Evolutionary conservation across 2,113 vertebrate genomes (phyloP), one percentile per base, ranked within the genome.

Genomic region (Echinops telfairi): DNA sequence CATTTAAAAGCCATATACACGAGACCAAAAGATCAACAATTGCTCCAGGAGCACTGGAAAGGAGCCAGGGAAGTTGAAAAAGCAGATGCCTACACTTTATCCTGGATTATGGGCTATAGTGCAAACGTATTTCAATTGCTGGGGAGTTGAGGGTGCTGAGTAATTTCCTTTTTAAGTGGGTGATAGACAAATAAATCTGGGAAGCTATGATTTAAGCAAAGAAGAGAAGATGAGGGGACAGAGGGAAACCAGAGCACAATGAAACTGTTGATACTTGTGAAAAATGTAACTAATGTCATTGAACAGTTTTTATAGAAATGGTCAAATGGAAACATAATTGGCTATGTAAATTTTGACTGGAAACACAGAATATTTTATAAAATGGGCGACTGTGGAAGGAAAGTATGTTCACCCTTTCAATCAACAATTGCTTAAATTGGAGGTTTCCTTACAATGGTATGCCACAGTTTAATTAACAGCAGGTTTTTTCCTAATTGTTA

Each of bases 321-420:
- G 9, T 19, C 31, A 33, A 7, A 19, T 19, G 70, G n/a, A 12
- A 71, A 19, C 4, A 14, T 33, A 71, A 33, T 71, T 71, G 16
- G 15, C 70, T 33, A 29, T 33, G 70, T 71, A 71, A 33, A 33
- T 17, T 71, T 71, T 71, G 15, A 25, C 60, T 62, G 60, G 22
- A 62, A 62, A 62, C 22, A 62, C 60, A 62, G 31, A 68, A 31
- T 31, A 68, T 15, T 31, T 68, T 68, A 12, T 90, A 71, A 88
- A 91, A 33, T 83, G 58, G 92, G 83, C 89, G 79, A 91, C 6
- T 87, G 70, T 94, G 76, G 47, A 93, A 93, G 68, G 36, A 87
- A 88, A 91, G 66, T 86, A 40, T 91, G 38, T 86, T 94, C 79
- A 70, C 25, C 85, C 94, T 78, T 92, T 53, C 47, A 53, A 53